Base-by-base conservation (phyloP, 2,113 vertebrate genomes). In the Climacteris rufus region DNA sequence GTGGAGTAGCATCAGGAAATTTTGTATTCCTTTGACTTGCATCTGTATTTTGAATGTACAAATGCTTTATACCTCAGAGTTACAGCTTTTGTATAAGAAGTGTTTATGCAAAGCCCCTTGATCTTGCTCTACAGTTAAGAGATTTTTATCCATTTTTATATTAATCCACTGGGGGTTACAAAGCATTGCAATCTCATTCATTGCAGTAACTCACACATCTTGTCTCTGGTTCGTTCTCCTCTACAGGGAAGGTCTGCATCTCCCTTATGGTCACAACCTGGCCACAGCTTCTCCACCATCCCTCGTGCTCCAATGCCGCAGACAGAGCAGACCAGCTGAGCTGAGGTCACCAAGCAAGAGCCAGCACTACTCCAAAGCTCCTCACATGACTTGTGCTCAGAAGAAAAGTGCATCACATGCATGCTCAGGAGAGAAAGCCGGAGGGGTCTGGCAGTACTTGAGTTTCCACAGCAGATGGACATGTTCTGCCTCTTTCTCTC, bases 281-380 rank as follows among this genome's bases (percentile, higher is more conserved):
- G 39, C 35, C 21, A 23, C 42, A 63, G 57, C 44, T 40, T 76
- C 61, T 89, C 69, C 4, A 2, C 65, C 47, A 13, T 45, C 18
- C 40, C 16, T 40, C 28, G 0, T 13, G 19, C 33, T 61, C 54
- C 0, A 0, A 8, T 53, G 59, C 25, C 74, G 5, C 81, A 57
- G 64, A 28, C 33, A 35, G 20, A 68, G 39, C 40, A 52, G 81
- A 57, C 28, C 39, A 59, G 69, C 7, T 64, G 57, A 64, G 89
- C 8, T 15, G 44, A 75, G 27, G 44, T 71, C 69, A 82, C 49
- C 1, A 2, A 28, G 57, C 30, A 76, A 57, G 53, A 60, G 20
- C 35, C 39, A 74, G 31, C 3, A 1, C 33, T 25, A 1, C 68
- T 57, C 49, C 13, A 5, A 81, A 61, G 47, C 35, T 66, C 54